phyloP scores from a whole-genome alignment of 2,888 invertebrate species.

The Eupithecia subfuscata region DNA sequence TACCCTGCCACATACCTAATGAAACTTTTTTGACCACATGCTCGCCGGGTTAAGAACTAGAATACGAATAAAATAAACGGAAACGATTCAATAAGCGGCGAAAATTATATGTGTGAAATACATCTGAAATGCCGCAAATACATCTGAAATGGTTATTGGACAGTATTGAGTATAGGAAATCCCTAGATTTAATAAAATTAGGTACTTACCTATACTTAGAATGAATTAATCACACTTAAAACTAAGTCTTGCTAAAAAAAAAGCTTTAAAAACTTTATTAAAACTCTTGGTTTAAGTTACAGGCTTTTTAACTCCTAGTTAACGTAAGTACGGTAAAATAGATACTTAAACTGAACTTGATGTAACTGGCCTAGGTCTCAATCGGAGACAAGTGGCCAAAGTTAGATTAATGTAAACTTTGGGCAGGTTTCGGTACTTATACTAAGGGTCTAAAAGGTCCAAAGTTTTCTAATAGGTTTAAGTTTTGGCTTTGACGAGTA shows the following conservation, averaged over 20 bases:
- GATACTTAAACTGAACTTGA: background rate
- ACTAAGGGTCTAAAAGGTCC: slow-evolving; percentile 4
- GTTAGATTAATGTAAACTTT: slow-evolving; percentile 33
- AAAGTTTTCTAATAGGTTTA: slow-evolving; percentile 14
- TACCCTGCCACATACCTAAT: no score
- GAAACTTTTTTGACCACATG: no score
- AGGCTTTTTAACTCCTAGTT: background rate
- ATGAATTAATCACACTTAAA: no score
- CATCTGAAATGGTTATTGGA: no score
- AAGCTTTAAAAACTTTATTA: background rate
- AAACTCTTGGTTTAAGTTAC: background rate
- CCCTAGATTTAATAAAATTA: no score
- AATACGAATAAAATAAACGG: no score
- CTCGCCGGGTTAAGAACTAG: no score
- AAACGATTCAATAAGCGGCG: no score
- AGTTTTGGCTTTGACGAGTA: slow-evolving; percentile 7
- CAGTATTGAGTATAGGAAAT: no score
- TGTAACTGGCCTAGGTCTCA: slow-evolving; percentile 19
- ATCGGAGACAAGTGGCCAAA: slow-evolving; percentile 31
- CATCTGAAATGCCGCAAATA: no score
- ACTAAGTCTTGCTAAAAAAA: background rate
- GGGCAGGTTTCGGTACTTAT: slow-evolving; percentile 18
- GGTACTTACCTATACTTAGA: no score
- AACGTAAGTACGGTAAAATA: background rate
- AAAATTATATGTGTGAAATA: no score